Evolutionary conservation across 92 coral and sea anemone genomes (phyloP).

Genomic region (Phenganax stokvisi): DNA sequence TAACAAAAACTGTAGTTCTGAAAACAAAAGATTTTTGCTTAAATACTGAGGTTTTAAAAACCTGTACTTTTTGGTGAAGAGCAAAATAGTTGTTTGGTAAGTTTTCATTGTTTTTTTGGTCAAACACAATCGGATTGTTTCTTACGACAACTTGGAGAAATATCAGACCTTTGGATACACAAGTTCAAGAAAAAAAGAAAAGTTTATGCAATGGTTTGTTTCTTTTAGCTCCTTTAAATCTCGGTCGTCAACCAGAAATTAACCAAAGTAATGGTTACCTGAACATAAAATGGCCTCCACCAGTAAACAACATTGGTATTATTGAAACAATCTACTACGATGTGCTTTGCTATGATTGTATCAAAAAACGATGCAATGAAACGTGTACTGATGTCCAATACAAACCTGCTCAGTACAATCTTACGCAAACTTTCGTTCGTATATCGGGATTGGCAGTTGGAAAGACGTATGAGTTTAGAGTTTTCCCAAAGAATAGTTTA

Average conservation of each 20-base stretch:
- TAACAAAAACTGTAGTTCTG: too few relatives aligned
- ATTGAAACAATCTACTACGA: not conserved
- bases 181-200: too few relatives aligned
- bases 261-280: not conserved
- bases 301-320: not conserved
- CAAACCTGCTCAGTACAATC: not conserved
- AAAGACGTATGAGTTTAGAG: not conserved
- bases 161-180: too few relatives aligned
- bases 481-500: conserved; percentile 18
- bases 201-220: not conserved
- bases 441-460: conserved; percentile 6
- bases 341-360: not conserved
- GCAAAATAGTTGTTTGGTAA: too few relatives aligned
- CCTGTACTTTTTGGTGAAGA: too few relatives aligned
- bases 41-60: not conserved
- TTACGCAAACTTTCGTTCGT: not conserved
- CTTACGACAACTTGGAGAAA: too few relatives aligned
- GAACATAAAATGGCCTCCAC: not conserved
- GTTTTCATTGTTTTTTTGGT: too few relatives aligned
- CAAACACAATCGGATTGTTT: too few relatives aligned
- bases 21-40: not conserved
- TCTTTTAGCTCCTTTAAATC: conserved; percentile 8
- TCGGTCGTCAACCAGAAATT: not conserved
- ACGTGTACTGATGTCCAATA: not conserved
- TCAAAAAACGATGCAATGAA: not conserved